Conservation (phyloP, 2,888 invertebrate species). For the Agonopterix heracliana region DNA sequence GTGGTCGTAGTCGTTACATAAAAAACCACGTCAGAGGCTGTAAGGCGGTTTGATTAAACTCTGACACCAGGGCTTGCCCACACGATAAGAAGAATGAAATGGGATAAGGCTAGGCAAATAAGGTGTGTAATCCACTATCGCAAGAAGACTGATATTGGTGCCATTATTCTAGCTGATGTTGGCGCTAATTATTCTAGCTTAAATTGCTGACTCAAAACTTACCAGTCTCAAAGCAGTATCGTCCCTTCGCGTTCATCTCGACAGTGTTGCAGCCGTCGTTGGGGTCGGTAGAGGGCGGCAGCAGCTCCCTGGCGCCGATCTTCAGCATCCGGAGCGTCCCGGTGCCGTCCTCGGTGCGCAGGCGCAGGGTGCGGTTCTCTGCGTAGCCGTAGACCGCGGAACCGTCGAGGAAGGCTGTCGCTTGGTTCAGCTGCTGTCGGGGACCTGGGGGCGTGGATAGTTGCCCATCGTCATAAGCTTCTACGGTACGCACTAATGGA, state of each 20-base stretch:
- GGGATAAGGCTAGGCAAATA: too few relatives aligned
- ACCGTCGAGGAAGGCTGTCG: conserved; percentile 89
- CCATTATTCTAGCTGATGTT: too few relatives aligned
- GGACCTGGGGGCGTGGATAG: conserved; percentile 65
- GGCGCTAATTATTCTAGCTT: too few relatives aligned
- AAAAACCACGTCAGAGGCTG: too few relatives aligned
- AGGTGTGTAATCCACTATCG: too few relatives aligned
- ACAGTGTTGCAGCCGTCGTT: conserved; percentile 86
- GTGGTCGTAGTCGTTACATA: too few relatives aligned
- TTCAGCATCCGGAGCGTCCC: conserved; percentile 81
- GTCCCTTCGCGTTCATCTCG: conserved; percentile 80
- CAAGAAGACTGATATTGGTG: too few relatives aligned
- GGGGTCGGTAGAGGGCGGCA: conserved; percentile 82
- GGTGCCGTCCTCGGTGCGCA: conserved; percentile 63
- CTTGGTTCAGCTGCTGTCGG: conserved; percentile 90
- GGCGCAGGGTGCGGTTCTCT: conserved; percentile 53
- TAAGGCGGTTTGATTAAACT: too few relatives aligned
- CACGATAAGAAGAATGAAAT: too few relatives aligned
- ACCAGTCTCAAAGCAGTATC: conserved; percentile 88
- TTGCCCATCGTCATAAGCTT: background rate
- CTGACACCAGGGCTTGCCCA: too few relatives aligned
- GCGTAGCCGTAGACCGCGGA: conserved; percentile 87
- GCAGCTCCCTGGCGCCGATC: conserved; percentile 79
- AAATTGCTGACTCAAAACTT: conserved; percentile 4
- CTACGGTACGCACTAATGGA: too few relatives aligned